These are phyloP conservation scores for Deroplatys truncata DNA, from an alignment of 2,888 invertebrate genomes.

Conservation along the genomic window DNA sequence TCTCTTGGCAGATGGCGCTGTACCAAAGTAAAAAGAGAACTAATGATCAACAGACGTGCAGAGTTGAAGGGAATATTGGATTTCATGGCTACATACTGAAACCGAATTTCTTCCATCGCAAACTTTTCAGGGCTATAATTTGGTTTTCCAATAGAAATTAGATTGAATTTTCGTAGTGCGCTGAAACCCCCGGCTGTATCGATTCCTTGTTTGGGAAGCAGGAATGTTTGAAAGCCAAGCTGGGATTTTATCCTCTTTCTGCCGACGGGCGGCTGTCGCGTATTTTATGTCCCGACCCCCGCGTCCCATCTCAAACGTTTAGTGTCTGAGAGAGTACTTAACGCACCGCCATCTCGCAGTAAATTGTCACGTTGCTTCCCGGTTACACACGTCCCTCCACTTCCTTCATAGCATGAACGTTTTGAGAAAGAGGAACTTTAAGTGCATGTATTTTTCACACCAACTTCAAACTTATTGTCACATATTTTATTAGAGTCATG, in stretches of 20 bases:
- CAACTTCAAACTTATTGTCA: too few relatives aligned
- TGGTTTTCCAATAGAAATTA: not conserved
- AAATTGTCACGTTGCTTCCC: not conserved
- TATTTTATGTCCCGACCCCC: too few relatives aligned
- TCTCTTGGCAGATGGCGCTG: not conserved
- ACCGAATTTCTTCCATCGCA: not conserved
- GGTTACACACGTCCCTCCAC: too few relatives aligned
- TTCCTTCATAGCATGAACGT: too few relatives aligned
- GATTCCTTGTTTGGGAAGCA: not conserved
- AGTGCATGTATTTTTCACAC: too few relatives aligned
- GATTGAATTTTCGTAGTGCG: not conserved
- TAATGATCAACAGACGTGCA: not conserved
- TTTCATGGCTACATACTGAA: not conserved
- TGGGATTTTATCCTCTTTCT: not conserved
- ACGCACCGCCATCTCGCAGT: not conserved
- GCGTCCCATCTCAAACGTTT: not conserved
- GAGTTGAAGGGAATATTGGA: not conserved
- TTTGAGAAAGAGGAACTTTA: not conserved
- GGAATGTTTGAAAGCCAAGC: too few relatives aligned
- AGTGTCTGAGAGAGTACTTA: not conserved
- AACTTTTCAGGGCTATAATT: not conserved
- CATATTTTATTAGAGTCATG: not conserved
- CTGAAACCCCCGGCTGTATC: not conserved
- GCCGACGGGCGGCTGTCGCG: too few relatives aligned
- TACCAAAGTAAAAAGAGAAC: not conserved